Evolutionary conservation across 1,140 invertebrate species (phyloP), one percentile per base, ranked within the genome.

Genomic region (Zelostemma sp.): DNA sequence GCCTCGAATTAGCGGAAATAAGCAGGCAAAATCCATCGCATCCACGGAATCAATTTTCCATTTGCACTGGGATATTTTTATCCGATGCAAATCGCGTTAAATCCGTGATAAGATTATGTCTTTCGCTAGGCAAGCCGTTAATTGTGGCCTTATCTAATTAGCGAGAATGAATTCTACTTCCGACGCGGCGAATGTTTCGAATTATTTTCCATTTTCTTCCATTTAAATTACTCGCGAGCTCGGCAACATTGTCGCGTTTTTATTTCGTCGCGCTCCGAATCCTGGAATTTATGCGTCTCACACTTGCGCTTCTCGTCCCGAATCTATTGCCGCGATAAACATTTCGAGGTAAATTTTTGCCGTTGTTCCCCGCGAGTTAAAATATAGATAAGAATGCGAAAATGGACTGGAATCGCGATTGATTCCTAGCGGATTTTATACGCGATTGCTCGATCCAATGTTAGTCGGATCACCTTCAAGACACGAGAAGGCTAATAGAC

Each of bases 241-340:
- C 5, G 9, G 18, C 16, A 49, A 31, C 3, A 9, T 31, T 47
- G 18, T 28, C 33, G 21, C 6, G 33, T 21, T 31, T 31, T 31
- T 31, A 54, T 60, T 63, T 59, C n/a, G n/a, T n/a, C n/a, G n/a
- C 40, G 60, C 43, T 59, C 59, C 19, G 59, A 41, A 62, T 63
- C 55, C 38, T 43, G 35, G 48, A 68, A 68, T 68, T 68, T 68
- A 68, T 68, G 59, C 43, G 55, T 43, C 41, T 63, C 55, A 63
- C 54, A 68, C 66, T 68, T 63, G 59, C 56, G 53, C 62, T 59
- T 14, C 49, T 50, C 49, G 38, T 63, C 60, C 41, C 56, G 48
- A 56, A 53, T 61, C 57, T 57, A 61, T 49, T 53, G 5, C 5
- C 28, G 11, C 5, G 5, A 31, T 31, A 31, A 56, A 64, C 55